These are phyloP conservation scores for Rhinella marina DNA, from an alignment of 2,797 vertebrate genomes.

Conservation along the genomic window DNA sequence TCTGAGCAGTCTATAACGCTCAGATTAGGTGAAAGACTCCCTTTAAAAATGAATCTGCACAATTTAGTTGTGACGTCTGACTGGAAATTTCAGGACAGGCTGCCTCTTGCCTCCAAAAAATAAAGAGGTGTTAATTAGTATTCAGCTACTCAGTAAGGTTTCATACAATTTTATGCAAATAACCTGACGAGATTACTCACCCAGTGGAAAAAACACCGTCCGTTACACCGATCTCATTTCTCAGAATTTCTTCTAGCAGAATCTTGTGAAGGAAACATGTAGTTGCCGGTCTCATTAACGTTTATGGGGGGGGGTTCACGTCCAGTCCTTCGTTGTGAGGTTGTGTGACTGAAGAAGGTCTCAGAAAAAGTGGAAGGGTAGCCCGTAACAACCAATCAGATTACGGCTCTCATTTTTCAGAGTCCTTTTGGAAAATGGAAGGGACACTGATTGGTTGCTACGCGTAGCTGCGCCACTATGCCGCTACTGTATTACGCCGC, in stretches of 20 bases:
- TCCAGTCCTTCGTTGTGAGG: neutral
- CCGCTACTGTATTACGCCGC: no score
- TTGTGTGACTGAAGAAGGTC: neutral
- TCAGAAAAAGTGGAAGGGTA: no score
- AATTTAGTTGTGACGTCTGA: neutral
- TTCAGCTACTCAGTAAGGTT: neutral
- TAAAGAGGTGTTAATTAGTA: neutral
- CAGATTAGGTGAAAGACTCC: no score
- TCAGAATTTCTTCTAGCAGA: neutral
- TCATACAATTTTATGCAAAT: neutral
- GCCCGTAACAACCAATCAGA: no score
- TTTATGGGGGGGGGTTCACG: neutral
- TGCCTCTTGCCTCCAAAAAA: neutral
- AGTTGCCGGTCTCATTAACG: neutral
- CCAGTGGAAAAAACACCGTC: neutral
- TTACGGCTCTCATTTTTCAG: no score
- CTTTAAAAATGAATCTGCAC: no score
- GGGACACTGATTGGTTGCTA: no score
- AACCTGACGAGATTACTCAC: neutral
- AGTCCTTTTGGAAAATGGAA: no score
- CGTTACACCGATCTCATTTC: neutral
- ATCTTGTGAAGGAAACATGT: neutral
- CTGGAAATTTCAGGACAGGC: neutral
- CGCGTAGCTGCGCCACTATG: no score
- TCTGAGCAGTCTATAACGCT: no score